Evolutionary conservation across 2,113 vertebrate genomes (phyloP), one percentile per base, ranked within the genome.

Genomic region (Gnathonemus echidnorhynchus): DNA sequence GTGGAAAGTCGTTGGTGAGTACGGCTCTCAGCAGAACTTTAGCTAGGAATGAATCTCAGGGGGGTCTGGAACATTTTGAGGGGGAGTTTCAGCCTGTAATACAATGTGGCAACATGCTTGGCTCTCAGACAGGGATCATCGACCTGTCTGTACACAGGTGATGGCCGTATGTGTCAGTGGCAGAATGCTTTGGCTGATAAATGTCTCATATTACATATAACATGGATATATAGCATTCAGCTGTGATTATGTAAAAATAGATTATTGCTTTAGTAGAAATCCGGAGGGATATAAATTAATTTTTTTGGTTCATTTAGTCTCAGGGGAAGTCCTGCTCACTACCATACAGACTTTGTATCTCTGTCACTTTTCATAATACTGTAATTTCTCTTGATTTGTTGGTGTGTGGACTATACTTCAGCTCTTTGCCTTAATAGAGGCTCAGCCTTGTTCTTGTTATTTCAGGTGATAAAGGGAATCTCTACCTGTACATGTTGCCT

Each of bases 1-100:
- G 0, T 93, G 77, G 91, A 92, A 6, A 1, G 91, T 89, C 1
- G 19, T 49, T 6, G 3, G 0, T 83, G 10, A n/a, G 3, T 31
- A 88, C 3, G 42, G 10, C 21, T 48, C 42, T 48, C 19, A 87
- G 24, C 9, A 66, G 58, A 9, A 15, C 2, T 88, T 5, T 31
- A 56, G 86, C 27, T 52, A 53, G 52, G 21, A 21, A 86, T 11
- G 9, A 66, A 66, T 66, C 2, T 27, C 24, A 66, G 58, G 24
- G 58, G 8, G 58, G 24, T 24, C 58, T 66, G 58, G 58, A 9
- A 66, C 1, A 66, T 66, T 27, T 11, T 66, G 8, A 27, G n/a
- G 58, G 8, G 58, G 2, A n/a, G 24, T n/a, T 62, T 9, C 58
- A 62, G 58, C 2, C n/a, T 11, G n/a, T 27, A 27, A 66, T 66